Base-by-base conservation (phyloP, 2,797 vertebrate species). In the Sebastolobus altivelis region DNA sequence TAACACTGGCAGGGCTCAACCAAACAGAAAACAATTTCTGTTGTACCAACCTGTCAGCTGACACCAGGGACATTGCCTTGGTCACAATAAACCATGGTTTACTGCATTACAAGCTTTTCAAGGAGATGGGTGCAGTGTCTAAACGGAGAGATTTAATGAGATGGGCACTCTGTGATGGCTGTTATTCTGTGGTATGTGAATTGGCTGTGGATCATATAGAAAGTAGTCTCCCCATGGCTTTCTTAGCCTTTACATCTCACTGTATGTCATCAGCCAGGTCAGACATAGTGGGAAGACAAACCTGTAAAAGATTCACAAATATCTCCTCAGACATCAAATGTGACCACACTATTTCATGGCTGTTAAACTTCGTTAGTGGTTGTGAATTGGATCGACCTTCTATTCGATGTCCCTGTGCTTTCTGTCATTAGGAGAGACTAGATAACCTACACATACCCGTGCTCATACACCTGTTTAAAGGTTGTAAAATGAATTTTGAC, bases 81-180 rank as follows among this genome's bases (percentile, higher is more conserved):
- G 62, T 86, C 65, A 69, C 62, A 76, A 63, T 70, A 76, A 81
- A 81, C 14, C 16, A 38, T 65, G 31, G 59, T 82, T 81, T 81
- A 82, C 72, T 85, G 56, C 73, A 77, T 82, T 78, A 49, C 31
- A 79, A 46, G 72, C 54, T 85, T 81, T 86, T 86, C 52, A 77
- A 79, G 52, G 75, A 84, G 61, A 72, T 71, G 31, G 25, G 40
- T 67, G 33, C 54, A 78, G 63, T 75, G 67, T 88, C 56, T 73
- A 79, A 86, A 84, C 55, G 38, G 61, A 66, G 38, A 49, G 37
- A 82, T 76, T 71, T 52, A 46, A 81, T 67, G 49, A 37, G 40
- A 56, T 67, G 40, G 55, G 67, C 43, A 40, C 38, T 59, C 33
- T 61, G 46, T 43, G 33, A 66, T 74, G 49, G 61, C 73, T 79